phyloP scores from a whole-genome alignment of 2,797 vertebrate genomes.

The Argya squamiceps region DNA sequence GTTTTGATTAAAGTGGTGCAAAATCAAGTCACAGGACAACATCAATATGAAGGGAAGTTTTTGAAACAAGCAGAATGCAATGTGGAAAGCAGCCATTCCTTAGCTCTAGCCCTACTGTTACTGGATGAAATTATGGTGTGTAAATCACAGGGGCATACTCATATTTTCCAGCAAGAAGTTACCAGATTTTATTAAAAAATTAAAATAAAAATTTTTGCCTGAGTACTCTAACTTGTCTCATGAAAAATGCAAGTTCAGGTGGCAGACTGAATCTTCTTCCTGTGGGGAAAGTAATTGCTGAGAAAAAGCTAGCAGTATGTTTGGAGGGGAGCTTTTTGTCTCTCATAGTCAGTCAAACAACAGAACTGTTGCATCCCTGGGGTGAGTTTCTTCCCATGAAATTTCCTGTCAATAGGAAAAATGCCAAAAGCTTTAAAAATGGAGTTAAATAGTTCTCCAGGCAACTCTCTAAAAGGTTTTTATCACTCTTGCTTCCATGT shows the following conservation, averaged over 20 bases:
- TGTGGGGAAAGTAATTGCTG: neutral
- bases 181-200: rapidly evolving
- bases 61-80: neutral
- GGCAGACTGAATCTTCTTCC: neutral
- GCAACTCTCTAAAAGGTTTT: neutral
- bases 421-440: neutral
- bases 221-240: neutral
- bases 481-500: neutral
- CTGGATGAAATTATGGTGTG: neutral
- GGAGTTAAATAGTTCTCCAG: neutral
- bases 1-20: neutral
- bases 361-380: neutral
- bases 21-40: neutral
- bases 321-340: neutral
- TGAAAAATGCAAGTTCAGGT: neutral
- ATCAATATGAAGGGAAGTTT: neutral
- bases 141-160: neutral
- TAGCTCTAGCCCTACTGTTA: neutral
- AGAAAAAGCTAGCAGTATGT: neutral
- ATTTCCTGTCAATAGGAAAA: neutral
- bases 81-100: neutral
- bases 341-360: neutral
- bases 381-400: neutral
- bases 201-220: too few relatives aligned
- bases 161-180: neutral